phyloP scores from a whole-genome alignment of 1,140 invertebrate species.

The Trachymyrmex septentrionalis region DNA sequence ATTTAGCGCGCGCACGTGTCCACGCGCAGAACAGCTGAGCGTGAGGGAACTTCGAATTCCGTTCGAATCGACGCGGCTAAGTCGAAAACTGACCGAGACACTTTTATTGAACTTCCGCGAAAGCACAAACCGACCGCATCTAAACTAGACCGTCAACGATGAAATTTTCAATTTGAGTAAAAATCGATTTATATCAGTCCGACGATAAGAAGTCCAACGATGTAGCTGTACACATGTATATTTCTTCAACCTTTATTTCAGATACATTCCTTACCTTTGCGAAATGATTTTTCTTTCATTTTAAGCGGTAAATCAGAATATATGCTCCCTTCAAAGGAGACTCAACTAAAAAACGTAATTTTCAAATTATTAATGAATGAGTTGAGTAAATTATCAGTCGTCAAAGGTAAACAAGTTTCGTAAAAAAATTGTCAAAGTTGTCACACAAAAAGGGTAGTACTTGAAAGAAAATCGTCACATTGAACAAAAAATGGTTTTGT shows the following conservation, averaged over 20 bases:
- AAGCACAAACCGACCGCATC: neutral
- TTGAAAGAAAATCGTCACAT: too few relatives aligned
- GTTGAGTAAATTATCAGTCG: too few relatives aligned
- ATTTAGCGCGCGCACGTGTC: slow-evolving; percentile 83
- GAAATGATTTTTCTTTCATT: neutral
- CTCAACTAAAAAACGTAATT: too few relatives aligned
- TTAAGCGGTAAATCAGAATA: neutral
- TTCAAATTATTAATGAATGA: too few relatives aligned
- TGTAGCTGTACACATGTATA: neutral
- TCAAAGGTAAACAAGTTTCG: too few relatives aligned
- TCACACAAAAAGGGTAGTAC: too few relatives aligned
- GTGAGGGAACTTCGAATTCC: slow-evolving; percentile 70
- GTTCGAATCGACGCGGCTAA: slow-evolving; percentile 1
- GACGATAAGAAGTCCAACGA: too few relatives aligned
- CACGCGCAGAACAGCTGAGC: slow-evolving; percentile 86
- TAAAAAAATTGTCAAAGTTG: too few relatives aligned
- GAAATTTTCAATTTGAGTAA: neutral
- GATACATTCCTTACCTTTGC: neutral
- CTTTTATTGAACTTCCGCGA: slow-evolving; percentile 24
- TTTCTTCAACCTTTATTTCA: neutral
- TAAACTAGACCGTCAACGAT: neutral
- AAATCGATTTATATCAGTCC: neutral
- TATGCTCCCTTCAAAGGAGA: too few relatives aligned
- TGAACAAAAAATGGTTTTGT: too few relatives aligned
- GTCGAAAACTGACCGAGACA: slow-evolving; percentile 46